Conservation (phyloP, 2,888 invertebrate species). For the Leptopilina myrica region DNA sequence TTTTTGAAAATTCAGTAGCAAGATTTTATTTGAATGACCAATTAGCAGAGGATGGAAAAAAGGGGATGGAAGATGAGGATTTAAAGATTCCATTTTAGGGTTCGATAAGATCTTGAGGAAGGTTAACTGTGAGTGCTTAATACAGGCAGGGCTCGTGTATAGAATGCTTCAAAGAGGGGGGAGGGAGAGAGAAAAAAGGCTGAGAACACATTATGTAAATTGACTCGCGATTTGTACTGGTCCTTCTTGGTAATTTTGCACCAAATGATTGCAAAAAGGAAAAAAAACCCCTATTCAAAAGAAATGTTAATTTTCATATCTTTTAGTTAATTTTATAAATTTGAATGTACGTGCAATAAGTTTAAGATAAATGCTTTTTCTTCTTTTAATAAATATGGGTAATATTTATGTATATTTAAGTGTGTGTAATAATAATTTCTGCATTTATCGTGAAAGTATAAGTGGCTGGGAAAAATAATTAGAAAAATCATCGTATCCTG, state of each 20-base stretch:
- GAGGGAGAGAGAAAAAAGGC: neutral
- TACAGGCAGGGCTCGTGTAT: neutral
- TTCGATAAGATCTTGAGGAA: constrained; percentile 1
- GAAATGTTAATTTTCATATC: too few species aligned
- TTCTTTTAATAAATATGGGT: too few species aligned
- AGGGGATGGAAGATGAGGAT: neutral
- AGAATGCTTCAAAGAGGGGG: neutral
- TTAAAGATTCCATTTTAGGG: constrained; percentile 12
- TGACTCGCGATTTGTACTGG: neutral
- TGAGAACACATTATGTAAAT: constrained; percentile 6
- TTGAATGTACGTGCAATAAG: too few species aligned
- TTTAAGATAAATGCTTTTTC: too few species aligned
- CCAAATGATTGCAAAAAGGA: too few species aligned
- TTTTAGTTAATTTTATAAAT: too few species aligned
- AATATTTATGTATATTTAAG: too few species aligned
- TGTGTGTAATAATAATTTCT: too few species aligned
- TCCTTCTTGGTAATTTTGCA: neutral
- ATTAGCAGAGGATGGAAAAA: neutral
- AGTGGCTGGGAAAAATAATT: too few species aligned
- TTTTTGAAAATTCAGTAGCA: neutral
- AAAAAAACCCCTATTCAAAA: too few species aligned
- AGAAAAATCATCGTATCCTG: constrained; percentile 20
- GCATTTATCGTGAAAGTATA: too few species aligned
- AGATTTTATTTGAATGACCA: neutral
- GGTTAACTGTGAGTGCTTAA: neutral